These are phyloP conservation scores for Drosophila lini DNA, from an alignment of 1,140 invertebrate genomes.

Conservation along the genomic window DNA sequence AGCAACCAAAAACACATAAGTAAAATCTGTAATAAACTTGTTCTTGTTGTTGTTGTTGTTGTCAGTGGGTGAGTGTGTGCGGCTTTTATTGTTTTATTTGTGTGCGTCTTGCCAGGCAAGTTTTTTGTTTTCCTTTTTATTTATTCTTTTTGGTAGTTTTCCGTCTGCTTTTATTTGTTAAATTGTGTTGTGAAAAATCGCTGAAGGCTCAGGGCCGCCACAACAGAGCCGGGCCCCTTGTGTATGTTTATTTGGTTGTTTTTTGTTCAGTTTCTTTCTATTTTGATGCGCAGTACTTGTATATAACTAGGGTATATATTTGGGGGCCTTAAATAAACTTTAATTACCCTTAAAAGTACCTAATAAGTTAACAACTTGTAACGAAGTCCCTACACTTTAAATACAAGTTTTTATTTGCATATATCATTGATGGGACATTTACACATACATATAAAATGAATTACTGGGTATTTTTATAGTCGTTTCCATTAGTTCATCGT, in stretches of 20 bases:
- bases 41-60: slow-evolving; percentile 53
- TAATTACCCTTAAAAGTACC: neutral
- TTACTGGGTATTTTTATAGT: neutral
- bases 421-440: too few relatives aligned
- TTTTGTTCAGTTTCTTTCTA: slow-evolving; percentile 27
- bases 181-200: slow-evolving; percentile 81
- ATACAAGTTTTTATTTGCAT: too few relatives aligned
- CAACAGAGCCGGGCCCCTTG: slow-evolving; percentile 41
- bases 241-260: slow-evolving; percentile 55
- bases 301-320: neutral
- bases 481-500: neutral
- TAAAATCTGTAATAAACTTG: slow-evolving; percentile 82
- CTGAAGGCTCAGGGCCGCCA: slow-evolving; percentile 56
- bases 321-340: neutral
- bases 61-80: slow-evolving; percentile 37
- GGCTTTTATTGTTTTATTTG: slow-evolving; percentile 81
- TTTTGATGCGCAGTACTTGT: slow-evolving; percentile 15
- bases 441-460: neutral
- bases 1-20: slow-evolving; percentile 75
- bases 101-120: slow-evolving; percentile 55
- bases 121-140: slow-evolving; percentile 67
- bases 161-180: slow-evolving; percentile 75
- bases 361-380: too few relatives aligned
- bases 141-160: slow-evolving; percentile 41
- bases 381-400: too few relatives aligned